A percentile compares a stretch with the other conserved stretches of the same genome.
These are phyloP conservation scores for Omphaloscelis lunosa DNA, from an alignment of 2,888 invertebrate species.

Conservation along the genomic window DNA sequence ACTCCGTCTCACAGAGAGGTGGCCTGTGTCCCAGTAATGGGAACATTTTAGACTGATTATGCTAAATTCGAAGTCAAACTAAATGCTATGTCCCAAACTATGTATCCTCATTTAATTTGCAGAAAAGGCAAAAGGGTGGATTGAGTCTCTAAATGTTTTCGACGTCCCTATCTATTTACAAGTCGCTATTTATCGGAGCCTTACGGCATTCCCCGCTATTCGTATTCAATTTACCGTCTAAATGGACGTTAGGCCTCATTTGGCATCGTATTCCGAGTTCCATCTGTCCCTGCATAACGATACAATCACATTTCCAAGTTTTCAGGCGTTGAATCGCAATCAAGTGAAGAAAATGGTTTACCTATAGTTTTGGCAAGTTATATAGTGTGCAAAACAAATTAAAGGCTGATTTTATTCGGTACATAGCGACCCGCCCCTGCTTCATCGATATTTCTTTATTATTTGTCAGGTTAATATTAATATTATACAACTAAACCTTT, in stretches of 20 bases:
- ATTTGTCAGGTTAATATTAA: too few species aligned
- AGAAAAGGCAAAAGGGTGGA: slow-evolving; percentile 86
- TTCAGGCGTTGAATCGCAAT: slow-evolving; percentile 32
- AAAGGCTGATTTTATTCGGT: background rate
- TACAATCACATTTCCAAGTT: slow-evolving; percentile 50
- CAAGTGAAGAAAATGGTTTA: slow-evolving; percentile 12
- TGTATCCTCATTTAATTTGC: slow-evolving; percentile 84
- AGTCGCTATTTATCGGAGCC: slow-evolving; percentile 83
- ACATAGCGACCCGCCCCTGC: background rate
- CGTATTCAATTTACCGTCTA: slow-evolving; percentile 88
- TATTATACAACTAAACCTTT: background rate
- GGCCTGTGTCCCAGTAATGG: too few species aligned
- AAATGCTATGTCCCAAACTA: slow-evolving; percentile 54
- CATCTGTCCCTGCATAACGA: slow-evolving; percentile 59
- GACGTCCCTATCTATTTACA: slow-evolving; percentile 85
- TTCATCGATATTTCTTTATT: background rate
- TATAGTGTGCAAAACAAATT: background rate
- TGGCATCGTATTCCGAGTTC: slow-evolving; percentile 76
- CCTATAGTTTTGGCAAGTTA: background rate
- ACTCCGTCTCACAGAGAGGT: too few species aligned
- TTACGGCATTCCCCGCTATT: slow-evolving; percentile 79
- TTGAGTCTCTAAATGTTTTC: slow-evolving; percentile 79
- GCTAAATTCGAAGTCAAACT: slow-evolving; percentile 5
- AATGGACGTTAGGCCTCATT: slow-evolving; percentile 84
- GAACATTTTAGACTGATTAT: too few species aligned